Conservation (phyloP, 2,797 vertebrate genomes). For the Rhynchotus rufescens region DNA sequence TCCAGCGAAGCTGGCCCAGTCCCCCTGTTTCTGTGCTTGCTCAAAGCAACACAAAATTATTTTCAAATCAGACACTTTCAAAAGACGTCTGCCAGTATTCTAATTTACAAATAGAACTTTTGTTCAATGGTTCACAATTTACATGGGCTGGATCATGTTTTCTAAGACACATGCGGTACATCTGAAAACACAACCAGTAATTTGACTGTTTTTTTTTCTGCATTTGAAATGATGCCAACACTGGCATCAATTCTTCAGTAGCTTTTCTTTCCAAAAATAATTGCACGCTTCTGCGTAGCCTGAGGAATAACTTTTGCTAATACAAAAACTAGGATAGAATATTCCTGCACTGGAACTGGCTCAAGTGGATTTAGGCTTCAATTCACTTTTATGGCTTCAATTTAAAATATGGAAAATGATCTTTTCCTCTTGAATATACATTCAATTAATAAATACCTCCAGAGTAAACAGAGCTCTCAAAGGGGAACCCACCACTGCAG, state of each 20-base stretch:
- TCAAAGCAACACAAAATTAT: conserved; percentile 77
- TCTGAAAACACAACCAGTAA: conserved; percentile 75
- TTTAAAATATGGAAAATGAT: not conserved
- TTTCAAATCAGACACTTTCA: conserved; percentile 68
- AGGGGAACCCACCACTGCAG: fast-evolving
- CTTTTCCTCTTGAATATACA: not conserved
- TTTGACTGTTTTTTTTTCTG: conserved; percentile 65
- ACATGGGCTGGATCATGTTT: conserved; percentile 77
- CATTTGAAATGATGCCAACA: conserved; percentile 60
- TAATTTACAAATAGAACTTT: conserved; percentile 71
- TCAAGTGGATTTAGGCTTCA: not conserved
- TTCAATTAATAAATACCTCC: not conserved
- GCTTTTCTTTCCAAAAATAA: conserved; percentile 66
- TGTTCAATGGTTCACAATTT: conserved; percentile 70
- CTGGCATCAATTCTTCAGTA: conserved; percentile 43
- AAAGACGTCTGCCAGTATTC: conserved; percentile 60
- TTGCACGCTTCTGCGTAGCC: not conserved
- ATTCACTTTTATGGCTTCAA: not conserved
- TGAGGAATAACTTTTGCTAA: not conserved
- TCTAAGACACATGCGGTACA: conserved; percentile 73
- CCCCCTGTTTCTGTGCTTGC: conserved; percentile 72
- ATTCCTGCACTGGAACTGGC: not conserved
- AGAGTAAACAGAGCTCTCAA: not conserved
- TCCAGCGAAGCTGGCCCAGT: conserved; percentile 10
- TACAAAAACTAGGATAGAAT: conserved; percentile 25